Base-by-base conservation (phyloP, 2,888 invertebrate genomes). In the Rhyacophila evoluta region DNA sequence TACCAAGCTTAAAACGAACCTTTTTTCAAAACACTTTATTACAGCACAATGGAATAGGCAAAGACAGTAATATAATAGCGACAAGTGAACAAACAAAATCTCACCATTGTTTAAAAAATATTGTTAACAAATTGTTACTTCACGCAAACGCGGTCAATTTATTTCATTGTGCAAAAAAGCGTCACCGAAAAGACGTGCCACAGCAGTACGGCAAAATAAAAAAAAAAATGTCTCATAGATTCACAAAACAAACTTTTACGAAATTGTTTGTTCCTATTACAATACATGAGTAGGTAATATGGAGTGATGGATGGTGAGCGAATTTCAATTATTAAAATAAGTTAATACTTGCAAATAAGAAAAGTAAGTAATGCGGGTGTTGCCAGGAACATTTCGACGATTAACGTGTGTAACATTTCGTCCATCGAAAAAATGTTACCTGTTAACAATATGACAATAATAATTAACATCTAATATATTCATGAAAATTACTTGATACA, bases 81-180 rank as follows among this genome's bases (percentile, higher is more conserved):
- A 33, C 55, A 55, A 55, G 19, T 19, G 55, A 55, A 55, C 55
- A 55, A 55, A 55, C 55, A 55, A 8, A 25, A 25, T 55, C 55
- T 25, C 55, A 55, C 55, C 25, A 55, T 55, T 55, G 55, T 55
- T 55, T 55, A 0, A 55, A 55, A 55, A 55, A 55, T 19, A 55
- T 33, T 55, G 55, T 25, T 55, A 55, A 25, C 55, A 55, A 55
- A 55, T 55, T 19, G 55, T 55, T 55, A 55, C 55, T 41, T 15
- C 41, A 41, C 19, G 55, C 55, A 8, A 55, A 55, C 55, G 8
- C 55, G 25, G 55, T 55, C 55, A 55, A 25, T 55, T 25, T 25
- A 55, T 19, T 3, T 55, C 25, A 55, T 55, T 8, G 29, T 33
- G 55, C 55, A 55, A 55, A 55, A 33, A 33, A 8, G 8, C 19